Conservation (phyloP, 2,113 vertebrate species). For the Pelmatolapia mariae region DNA sequence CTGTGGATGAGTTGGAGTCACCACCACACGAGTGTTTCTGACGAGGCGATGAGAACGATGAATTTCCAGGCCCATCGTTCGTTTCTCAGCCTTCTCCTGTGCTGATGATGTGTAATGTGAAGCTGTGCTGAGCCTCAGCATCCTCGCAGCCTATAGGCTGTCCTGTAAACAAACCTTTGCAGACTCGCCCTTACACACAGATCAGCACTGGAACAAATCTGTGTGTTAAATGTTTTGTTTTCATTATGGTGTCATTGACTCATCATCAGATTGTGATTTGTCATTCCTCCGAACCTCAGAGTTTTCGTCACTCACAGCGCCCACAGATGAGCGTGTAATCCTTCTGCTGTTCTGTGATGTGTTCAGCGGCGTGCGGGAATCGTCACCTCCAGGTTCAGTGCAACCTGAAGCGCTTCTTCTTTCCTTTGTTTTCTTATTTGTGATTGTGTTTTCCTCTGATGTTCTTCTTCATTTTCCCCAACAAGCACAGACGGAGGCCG, state of each 20-base stretch:
- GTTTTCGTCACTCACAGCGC: fast-evolving
- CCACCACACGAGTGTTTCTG: not conserved
- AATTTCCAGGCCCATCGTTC: fast-evolving
- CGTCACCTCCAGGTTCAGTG: not conserved
- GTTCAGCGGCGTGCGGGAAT: not conserved
- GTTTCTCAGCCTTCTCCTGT: not conserved
- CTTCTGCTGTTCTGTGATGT: not conserved
- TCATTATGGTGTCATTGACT: not conserved
- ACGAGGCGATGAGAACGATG: not conserved
- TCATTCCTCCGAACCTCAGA: no score
- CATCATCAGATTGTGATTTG: not conserved
- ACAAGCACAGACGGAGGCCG: fast-evolving
- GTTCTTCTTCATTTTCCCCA: not conserved
- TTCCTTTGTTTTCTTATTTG: not conserved
- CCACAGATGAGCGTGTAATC: not conserved
- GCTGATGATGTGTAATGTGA: not conserved
- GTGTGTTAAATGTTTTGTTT: not conserved
- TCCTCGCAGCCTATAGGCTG: not conserved
- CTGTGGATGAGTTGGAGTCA: not conserved
- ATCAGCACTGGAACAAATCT: not conserved
- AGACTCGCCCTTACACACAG: not conserved
- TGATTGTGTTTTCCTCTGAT: not conserved
- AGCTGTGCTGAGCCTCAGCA: not conserved
- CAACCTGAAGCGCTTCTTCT: not conserved
- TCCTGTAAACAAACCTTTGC: not conserved